Conservation (phyloP, 2,888 invertebrate species). For the Norana najaformis region DNA sequence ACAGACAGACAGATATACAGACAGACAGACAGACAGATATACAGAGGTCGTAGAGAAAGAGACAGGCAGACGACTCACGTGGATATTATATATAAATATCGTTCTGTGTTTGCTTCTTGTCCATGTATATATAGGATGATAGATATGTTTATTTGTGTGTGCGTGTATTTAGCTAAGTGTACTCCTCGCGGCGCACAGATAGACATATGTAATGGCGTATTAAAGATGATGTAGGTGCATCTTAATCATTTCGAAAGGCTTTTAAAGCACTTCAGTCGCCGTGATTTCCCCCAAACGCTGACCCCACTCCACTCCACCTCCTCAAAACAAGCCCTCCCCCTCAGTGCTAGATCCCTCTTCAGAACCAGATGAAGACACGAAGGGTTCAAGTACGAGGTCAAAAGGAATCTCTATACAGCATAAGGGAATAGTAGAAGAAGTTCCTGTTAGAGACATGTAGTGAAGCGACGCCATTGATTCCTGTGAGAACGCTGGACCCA, state of each 20-base stretch:
- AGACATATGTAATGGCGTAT: neutral
- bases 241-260: conserved; percentile 13
- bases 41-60: neutral
- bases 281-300: neutral
- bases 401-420: neutral
- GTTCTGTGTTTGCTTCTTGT: neutral
- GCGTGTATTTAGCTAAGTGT: neutral
- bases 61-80: neutral
- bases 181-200: neutral
- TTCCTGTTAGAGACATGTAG: neutral
- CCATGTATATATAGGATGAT: neutral
- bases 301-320: neutral
- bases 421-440: neutral
- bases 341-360: neutral
- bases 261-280: conserved; percentile 1
- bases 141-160: neutral
- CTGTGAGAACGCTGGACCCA: neutral
- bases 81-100: neutral
- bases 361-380: conserved; percentile 1
- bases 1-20: neutral
- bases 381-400: neutral
- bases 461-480: neutral
- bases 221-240: neutral
- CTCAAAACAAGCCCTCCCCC: neutral
- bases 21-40: neutral